These are phyloP conservation scores for Salarias fasciatus DNA, from an alignment of 2,797 vertebrate genomes.

Conservation along the genomic window DNA sequence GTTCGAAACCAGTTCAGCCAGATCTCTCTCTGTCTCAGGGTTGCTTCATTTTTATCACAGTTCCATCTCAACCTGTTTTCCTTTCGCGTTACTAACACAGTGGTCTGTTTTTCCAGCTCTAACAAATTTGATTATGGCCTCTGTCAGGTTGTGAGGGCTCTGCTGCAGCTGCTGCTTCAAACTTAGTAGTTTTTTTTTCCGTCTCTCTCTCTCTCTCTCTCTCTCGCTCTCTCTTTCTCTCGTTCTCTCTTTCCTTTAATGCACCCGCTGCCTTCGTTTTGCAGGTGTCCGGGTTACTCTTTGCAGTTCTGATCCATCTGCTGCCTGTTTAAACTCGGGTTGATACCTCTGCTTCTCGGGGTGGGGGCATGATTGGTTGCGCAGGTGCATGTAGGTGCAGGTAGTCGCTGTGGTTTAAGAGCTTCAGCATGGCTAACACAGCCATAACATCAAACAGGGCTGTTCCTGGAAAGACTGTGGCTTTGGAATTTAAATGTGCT, in stretches of 20 bases:
- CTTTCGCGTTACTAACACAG: slow-evolving; percentile 56
- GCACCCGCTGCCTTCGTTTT: slow-evolving; percentile 47
- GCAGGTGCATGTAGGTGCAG: slow-evolving; percentile 68
- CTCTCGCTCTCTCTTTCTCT: slow-evolving; percentile 31
- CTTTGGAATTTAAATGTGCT: slow-evolving; percentile 45
- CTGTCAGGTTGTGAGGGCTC: slow-evolving; percentile 48
- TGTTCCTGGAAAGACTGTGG: slow-evolving; percentile 71
- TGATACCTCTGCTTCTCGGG: slow-evolving; percentile 47
- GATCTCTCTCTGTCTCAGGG: slow-evolving; percentile 24
- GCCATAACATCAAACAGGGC: slow-evolving; percentile 82
- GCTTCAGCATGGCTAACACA: slow-evolving; percentile 76
- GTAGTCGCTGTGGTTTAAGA: slow-evolving; percentile 44
- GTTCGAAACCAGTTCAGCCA: slow-evolving; percentile 23
- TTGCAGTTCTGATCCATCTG: slow-evolving; percentile 51
- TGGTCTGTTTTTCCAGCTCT: slow-evolving; percentile 53
- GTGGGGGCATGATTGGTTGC: slow-evolving; percentile 55
- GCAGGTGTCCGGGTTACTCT: slow-evolving; percentile 60
- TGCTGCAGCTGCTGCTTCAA: slow-evolving; percentile 38
- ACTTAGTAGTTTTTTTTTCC: slow-evolving; percentile 9
- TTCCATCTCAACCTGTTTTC: slow-evolving; percentile 25
- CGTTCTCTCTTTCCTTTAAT: slow-evolving; percentile 34
- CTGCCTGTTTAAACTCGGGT: slow-evolving; percentile 52
- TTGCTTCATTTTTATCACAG: slow-evolving; percentile 46
- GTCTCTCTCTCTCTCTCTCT: slow-evolving; percentile 41
- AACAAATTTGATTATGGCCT: slow-evolving; percentile 49